These are phyloP conservation scores for Mamestra configurata DNA, from an alignment of 1,140 invertebrate species.

Conservation along the genomic window DNA sequence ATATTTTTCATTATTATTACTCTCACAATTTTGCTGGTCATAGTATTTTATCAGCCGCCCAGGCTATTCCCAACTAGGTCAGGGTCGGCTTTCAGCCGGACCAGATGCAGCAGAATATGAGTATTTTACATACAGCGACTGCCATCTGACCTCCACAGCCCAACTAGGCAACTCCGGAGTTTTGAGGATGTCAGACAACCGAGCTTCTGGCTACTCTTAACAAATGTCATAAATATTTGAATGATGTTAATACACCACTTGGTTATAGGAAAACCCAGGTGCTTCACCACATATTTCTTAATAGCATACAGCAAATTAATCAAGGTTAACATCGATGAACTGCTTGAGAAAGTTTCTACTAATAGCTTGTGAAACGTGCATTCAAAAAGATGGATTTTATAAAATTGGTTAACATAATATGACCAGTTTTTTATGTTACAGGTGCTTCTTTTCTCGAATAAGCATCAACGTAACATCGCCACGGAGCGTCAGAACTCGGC, in stretches of 20 bases:
- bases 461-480: constrained; percentile 61
- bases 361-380: too few relatives aligned
- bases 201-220: not conserved
- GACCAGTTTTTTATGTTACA: constrained; percentile 51
- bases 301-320: too few relatives aligned
- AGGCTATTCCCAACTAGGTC: not conserved
- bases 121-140: constrained; percentile 9
- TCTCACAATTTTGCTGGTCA: too few relatives aligned
- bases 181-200: not conserved
- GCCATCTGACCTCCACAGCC: not conserved
- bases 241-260: not conserved
- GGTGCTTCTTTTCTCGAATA: constrained; percentile 48
- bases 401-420: too few relatives aligned
- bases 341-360: too few relatives aligned
- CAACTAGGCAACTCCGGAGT: not conserved
- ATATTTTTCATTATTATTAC: not conserved
- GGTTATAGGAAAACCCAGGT: not conserved
- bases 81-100: not conserved
- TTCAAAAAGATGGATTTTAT: too few relatives aligned
- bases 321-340: too few relatives aligned
- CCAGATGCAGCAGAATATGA: not conserved
- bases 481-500: constrained; percentile 78
- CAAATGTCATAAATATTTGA: constrained; percentile 6
- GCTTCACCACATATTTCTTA: too few relatives aligned
- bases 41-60: not conserved